Evolutionary conservation across 2,888 invertebrate species (phyloP), one percentile per base, ranked within the genome.

Genomic region (Mesoligia furuncula): DNA sequence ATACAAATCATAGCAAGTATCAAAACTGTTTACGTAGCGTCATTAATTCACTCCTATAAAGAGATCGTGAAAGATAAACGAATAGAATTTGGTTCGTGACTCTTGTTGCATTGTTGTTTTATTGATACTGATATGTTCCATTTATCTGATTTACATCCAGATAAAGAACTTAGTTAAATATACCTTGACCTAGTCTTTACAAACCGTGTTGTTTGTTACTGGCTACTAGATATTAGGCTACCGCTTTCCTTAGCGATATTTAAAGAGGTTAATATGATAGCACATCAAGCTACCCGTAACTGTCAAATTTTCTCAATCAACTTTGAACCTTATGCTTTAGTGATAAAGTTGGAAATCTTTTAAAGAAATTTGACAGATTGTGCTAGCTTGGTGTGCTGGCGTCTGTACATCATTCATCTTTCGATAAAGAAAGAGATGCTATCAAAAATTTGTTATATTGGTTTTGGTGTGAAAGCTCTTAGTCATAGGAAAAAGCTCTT

Each of bases 1-100:
- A 42, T 7, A 45, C 20, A 67, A 45, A 67, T 27, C 5, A 39
- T 5, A 9, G 2, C 31, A 20, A 77, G 84, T 83, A 84, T 84
- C 80, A 86, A 85, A 72, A 84, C 72, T 31, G 39, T 51, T 84
- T 13, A 31, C 0, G n/a, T 17, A 24, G 20, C n/a, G 66, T 75
- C 42, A 67, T 39, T 27, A 69, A 84, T 80, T 80, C 74, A 36
- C 57, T 64, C 59, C 11, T 84, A 73, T 73, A 31, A 59, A 71
- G 67, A 85, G 85, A 86, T 84, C 69, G 74, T 80, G 74, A 81
- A 76, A 76, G 87, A 84, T 87, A 84, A 84, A 65, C 77, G 62
- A 72, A 85, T 79, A 77, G 69, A 77, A 85, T 82, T 73, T 77
- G 31, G 64, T 79, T 86, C 87, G 85, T 86, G 87, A 87, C 87